Evolutionary conservation across 2,797 vertebrate species (phyloP).

Genomic region (Rhadinocentrus ornatus): DNA sequence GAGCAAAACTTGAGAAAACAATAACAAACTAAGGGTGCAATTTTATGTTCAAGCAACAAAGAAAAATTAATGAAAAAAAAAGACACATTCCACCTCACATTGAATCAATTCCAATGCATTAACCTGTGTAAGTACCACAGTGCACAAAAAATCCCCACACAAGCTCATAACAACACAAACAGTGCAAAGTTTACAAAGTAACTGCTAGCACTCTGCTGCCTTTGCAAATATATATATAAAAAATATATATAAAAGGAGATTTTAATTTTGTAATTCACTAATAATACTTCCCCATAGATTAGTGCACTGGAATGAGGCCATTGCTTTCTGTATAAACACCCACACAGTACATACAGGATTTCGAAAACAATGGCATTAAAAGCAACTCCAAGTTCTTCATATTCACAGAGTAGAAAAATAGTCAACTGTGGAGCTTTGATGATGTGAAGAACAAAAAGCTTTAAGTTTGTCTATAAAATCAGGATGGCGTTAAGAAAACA

Average conservation of each 20-base stretch:
- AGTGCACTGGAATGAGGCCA: conserved; percentile 60
- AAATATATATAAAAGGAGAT: conserved; percentile 12
- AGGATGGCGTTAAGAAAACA: background rate
- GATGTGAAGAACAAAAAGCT: conserved; percentile 40
- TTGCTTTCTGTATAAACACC: conserved; percentile 35
- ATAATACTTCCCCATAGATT: conserved; percentile 54
- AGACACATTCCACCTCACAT: conserved; percentile 49
- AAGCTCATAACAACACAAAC: conserved; percentile 23
- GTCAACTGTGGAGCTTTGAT: conserved; percentile 33
- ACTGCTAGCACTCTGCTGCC: conserved; percentile 14
- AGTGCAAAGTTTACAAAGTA: conserved; percentile 18
- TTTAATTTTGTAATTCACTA: conserved; percentile 40
- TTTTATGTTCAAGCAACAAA: conserved; percentile 50
- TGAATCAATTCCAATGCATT: conserved; percentile 58
- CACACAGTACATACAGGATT: conserved; percentile 51
- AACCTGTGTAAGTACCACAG: conserved; percentile 58
- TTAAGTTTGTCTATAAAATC: conserved; percentile 25
- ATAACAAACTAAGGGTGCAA: conserved; percentile 28
- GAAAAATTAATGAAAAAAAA: conserved; percentile 20
- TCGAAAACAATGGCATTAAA: conserved; percentile 44
- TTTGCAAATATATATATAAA: conserved; percentile 16
- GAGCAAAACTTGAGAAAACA: conserved; percentile 51
- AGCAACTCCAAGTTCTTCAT: conserved; percentile 71
- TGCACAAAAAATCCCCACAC: conserved; percentile 26
- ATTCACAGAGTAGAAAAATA: conserved; percentile 53